Evolutionary conservation across 2,888 invertebrate genomes (phyloP).

Genomic region (Drosophila kanekoi): DNA sequence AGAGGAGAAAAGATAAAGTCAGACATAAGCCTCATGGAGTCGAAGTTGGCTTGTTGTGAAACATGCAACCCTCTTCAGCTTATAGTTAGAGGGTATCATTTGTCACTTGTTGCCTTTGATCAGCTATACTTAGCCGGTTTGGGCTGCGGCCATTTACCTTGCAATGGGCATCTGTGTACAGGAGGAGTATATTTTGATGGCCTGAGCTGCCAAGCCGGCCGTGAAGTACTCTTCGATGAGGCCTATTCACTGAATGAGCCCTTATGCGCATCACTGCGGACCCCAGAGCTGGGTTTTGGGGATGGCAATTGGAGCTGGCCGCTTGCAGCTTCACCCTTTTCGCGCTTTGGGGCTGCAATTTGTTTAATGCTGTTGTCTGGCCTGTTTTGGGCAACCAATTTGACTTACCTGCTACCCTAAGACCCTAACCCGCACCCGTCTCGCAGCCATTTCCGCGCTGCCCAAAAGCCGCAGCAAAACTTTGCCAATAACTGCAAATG

Average conservation of each 20-base stretch:
- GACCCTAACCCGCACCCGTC: background rate
- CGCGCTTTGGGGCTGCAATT: slow-evolving; percentile 40
- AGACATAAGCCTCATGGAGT: too few species aligned
- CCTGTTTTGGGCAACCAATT: slow-evolving; percentile 24
- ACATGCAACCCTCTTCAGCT: background rate
- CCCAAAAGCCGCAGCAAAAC: slow-evolving; percentile 58
- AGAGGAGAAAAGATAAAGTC: too few species aligned
- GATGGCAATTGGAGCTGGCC: background rate
- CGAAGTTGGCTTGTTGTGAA: too few species aligned
- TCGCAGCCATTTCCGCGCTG: background rate
- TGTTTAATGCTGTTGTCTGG: slow-evolving; percentile 56
- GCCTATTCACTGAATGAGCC: slow-evolving; percentile 37
- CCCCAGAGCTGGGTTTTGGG: background rate
- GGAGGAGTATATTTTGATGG: background rate
- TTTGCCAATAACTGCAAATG: slow-evolving; percentile 76
- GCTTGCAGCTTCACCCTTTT: too few species aligned
- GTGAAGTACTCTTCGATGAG: slow-evolving; percentile 12
- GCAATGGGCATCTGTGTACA: slow-evolving; percentile 19
- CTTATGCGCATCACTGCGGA: slow-evolving; percentile 3
- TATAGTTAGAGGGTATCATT: background rate
- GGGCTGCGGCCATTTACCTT: slow-evolving; percentile 33
- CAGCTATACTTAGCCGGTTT: slow-evolving; percentile 2
- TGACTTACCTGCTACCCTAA: slow-evolving; percentile 5
- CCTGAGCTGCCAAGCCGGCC: slow-evolving; percentile 2
- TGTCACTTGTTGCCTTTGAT: background rate